These are phyloP conservation scores for Proteles cristata DNA, from an alignment of 2,113 vertebrate genomes.

Conservation along the genomic window DNA sequence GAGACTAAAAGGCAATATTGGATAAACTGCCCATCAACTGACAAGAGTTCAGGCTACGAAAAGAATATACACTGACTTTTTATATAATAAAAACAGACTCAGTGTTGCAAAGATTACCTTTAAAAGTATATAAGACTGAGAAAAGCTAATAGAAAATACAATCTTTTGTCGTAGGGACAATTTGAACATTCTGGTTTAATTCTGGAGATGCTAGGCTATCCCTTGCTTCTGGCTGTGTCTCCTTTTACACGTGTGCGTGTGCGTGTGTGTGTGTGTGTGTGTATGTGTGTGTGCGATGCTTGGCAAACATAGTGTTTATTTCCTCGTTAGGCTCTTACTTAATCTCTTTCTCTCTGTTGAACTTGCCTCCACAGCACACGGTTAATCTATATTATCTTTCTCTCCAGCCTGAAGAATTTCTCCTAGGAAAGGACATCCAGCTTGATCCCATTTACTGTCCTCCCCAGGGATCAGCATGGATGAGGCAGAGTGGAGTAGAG, in stretches of 20 bases:
- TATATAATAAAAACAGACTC: not conserved
- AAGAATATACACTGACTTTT: not conserved
- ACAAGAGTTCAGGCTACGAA: not conserved
- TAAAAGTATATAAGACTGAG: not conserved
- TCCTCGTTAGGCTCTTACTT: slow-evolving; percentile 7
- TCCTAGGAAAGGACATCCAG: slow-evolving; percentile 1
- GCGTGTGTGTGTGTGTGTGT: not conserved
- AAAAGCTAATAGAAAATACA: not conserved
- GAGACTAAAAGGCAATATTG: slow-evolving; percentile 4
- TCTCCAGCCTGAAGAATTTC: not conserved
- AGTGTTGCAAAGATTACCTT: not conserved
- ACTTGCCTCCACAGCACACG: not conserved
- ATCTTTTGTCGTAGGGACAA: not conserved
- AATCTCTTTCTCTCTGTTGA: not conserved
- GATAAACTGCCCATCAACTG: not conserved
- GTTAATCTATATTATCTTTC: slow-evolving; percentile 29
- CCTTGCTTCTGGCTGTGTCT: not conserved
- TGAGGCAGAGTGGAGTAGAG: not conserved
- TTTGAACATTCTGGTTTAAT: not conserved
- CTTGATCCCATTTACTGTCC: slow-evolving; percentile 37
- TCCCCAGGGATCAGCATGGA: not conserved
- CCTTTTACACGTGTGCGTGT: not conserved
- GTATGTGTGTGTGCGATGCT: not conserved
- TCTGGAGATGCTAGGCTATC: not conserved
- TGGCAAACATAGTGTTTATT: not conserved